Evolutionary conservation across 2,797 vertebrate genomes (phyloP).

Genomic region (Hyperoplus lanceolatus): DNA sequence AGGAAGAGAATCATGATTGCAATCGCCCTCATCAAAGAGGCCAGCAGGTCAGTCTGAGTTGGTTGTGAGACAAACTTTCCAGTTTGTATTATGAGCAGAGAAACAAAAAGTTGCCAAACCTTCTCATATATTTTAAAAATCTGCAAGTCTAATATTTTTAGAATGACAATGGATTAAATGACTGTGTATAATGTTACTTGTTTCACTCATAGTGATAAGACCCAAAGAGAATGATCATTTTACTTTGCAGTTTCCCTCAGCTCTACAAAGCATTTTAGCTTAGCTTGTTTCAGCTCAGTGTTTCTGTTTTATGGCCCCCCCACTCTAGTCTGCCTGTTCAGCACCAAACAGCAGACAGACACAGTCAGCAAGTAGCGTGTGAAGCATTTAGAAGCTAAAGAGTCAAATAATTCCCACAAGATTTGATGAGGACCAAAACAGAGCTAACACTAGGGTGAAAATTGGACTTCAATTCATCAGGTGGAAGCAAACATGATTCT

Average conservation of each 20-base stretch:
- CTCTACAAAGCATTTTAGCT: neutral
- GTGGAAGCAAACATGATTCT: neutral
- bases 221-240: neutral
- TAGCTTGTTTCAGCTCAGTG: neutral
- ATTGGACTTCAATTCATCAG: neutral
- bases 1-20: constrained; percentile 94
- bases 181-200: neutral
- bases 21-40: constrained; percentile 95
- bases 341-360: neutral
- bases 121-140: constrained; percentile 12
- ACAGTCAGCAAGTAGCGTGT: neutral
- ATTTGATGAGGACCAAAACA: neutral
- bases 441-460: neutral
- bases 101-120: neutral
- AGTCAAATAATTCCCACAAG: neutral
- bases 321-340: neutral
- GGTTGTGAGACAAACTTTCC: neutral
- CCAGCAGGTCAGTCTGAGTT: constrained; percentile 88
- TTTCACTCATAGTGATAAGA: neutral
- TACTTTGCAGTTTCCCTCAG: neutral
- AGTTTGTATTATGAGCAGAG: neutral
- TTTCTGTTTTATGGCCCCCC: neutral
- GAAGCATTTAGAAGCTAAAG: neutral
- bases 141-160: neutral
- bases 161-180: neutral